phyloP scores from a whole-genome alignment of 1,140 invertebrate genomes.

The Bombus vancouverensis region DNA sequence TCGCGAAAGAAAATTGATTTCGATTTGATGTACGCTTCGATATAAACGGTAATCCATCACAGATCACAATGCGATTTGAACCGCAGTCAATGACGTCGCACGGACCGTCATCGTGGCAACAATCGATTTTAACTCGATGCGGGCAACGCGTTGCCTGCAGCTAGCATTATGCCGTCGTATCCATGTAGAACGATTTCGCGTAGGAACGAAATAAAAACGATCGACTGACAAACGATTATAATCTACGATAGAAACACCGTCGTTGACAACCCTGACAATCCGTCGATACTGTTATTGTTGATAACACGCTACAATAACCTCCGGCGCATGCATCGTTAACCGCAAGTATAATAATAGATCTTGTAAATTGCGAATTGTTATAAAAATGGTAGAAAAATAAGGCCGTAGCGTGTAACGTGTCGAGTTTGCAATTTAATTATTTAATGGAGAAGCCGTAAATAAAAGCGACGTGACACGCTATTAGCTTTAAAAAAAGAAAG shows the following conservation, averaged over 20 bases:
- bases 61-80: slow-evolving; percentile 56
- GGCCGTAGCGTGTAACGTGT: not conserved
- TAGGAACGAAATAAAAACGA: slow-evolving; percentile 17
- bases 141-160: slow-evolving; percentile 25
- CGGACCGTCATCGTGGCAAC: slow-evolving; percentile 36
- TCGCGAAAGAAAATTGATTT: slow-evolving; percentile 43
- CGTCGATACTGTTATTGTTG: slow-evolving; percentile 1
- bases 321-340: not conserved
- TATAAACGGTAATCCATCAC: slow-evolving; percentile 60
- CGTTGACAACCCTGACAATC: slow-evolving; percentile 27
- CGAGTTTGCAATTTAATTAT: not conserved
- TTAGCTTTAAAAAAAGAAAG: not conserved
- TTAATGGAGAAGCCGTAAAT: too few species aligned
- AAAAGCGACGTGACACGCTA: too few species aligned
- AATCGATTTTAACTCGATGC: slow-evolving; percentile 56
- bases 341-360: not conserved
- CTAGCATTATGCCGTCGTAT: slow-evolving; percentile 15
- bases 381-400: not conserved
- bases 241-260: not conserved
- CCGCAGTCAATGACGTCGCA: slow-evolving; percentile 59
- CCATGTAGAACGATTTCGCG: not conserved
- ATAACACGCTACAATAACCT: not conserved
- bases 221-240: slow-evolving; percentile 26
- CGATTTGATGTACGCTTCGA: slow-evolving; percentile 21
- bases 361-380: not conserved